These are phyloP conservation scores for Ctenicera cuprea DNA, from an alignment of 2,888 invertebrate genomes.

Conservation along the genomic window DNA sequence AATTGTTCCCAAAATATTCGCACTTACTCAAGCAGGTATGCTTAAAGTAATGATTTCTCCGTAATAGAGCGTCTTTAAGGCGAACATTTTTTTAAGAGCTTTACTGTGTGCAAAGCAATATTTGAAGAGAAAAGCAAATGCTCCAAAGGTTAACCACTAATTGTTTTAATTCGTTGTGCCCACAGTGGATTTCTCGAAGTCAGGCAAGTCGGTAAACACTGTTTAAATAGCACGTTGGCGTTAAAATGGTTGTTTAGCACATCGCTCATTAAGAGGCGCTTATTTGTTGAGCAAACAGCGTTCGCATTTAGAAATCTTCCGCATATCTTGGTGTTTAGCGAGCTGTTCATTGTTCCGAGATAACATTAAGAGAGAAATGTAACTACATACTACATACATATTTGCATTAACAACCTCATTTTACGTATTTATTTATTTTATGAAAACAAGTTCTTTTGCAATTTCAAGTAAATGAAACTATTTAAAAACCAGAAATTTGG, in stretches of 20 bases:
- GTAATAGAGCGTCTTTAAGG: not conserved
- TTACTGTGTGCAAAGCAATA: constrained; percentile 12
- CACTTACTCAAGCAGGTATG: no score
- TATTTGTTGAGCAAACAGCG: constrained; percentile 53
- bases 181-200: constrained; percentile 63
- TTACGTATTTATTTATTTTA: constrained; percentile 34
- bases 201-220: constrained; percentile 63
- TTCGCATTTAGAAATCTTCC: constrained; percentile 49
- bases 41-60: no score
- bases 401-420: constrained; percentile 37
- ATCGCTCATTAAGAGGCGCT: constrained; percentile 55
- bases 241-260: constrained; percentile 61
- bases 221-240: constrained; percentile 62
- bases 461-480: not conserved
- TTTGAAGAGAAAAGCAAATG: constrained; percentile 59
- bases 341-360: constrained; percentile 51
- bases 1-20: no score
- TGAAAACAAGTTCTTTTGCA: constrained; percentile 7
- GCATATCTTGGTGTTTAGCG: constrained; percentile 51
- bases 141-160: constrained; percentile 66
- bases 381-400: constrained; percentile 35
- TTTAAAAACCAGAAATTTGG: not conserved
- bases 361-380: constrained; percentile 42
- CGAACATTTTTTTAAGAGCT: not conserved
- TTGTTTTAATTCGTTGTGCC: constrained; percentile 68